phyloP scores from a whole-genome alignment of 1,140 invertebrate species.

The Daktulosphaira vitifoliae region DNA sequence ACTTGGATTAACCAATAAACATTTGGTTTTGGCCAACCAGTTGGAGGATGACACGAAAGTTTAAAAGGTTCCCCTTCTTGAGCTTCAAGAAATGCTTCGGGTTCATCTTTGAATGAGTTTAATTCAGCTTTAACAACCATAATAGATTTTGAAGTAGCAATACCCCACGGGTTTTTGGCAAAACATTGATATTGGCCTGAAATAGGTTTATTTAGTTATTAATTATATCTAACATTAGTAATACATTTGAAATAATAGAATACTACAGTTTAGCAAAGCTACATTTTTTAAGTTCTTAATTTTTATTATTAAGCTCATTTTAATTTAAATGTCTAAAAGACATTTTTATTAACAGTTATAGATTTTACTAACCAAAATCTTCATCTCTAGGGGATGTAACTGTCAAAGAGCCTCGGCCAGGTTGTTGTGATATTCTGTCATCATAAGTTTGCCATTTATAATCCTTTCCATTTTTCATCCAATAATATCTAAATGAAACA shows the following conservation, averaged over 20 bases:
- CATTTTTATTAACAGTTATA: background rate
- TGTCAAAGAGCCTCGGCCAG: conserved; percentile 81
- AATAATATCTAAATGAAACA: conserved; percentile 64
- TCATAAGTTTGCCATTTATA: conserved; percentile 86
- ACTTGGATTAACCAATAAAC: conserved; percentile 86
- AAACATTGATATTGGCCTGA: conserved; percentile 91
- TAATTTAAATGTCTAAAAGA: too few species aligned
- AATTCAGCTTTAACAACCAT: conserved; percentile 90
- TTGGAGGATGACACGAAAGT: conserved; percentile 77
- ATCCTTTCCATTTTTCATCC: conserved; percentile 91
- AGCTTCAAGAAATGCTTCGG: conserved; percentile 53
- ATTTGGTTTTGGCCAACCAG: conserved; percentile 87
- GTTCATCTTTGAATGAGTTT: conserved; percentile 79
- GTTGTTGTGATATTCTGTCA: conserved; percentile 85
- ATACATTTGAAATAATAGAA: too few species aligned
- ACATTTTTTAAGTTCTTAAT: too few species aligned
- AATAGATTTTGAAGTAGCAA: conserved; percentile 86
- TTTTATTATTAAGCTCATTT: too few species aligned
- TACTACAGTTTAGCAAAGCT: too few species aligned
- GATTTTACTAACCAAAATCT: conserved; percentile 57
- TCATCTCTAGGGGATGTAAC: conserved; percentile 80
- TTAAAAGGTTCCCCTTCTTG: conserved; percentile 81
- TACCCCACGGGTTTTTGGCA: conserved; percentile 89
- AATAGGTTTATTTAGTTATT: too few species aligned
- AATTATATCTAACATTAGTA: too few species aligned